phyloP scores from a whole-genome alignment of 2,888 invertebrate genomes.

The Nipponacmea schrenckii region DNA sequence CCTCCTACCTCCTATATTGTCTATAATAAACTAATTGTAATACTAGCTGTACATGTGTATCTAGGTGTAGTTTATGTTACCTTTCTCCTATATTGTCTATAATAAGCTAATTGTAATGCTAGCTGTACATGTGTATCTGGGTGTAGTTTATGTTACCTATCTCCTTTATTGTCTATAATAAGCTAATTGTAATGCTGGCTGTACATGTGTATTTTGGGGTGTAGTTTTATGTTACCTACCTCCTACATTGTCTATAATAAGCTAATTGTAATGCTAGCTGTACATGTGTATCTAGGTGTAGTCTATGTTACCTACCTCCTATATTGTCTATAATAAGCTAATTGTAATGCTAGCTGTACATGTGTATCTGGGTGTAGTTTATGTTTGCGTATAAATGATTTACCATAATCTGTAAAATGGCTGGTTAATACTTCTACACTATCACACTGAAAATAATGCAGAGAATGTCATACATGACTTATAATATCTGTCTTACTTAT shows the following conservation, averaged over 20 bases:
- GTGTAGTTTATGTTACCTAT: constrained; percentile 69
- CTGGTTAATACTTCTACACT: constrained; percentile 65
- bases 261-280: constrained; percentile 40
- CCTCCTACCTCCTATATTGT: no score
- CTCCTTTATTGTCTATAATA: constrained; percentile 71
- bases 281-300: constrained; percentile 74
- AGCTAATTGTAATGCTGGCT: constrained; percentile 41
- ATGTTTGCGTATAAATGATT: constrained; percentile 69
- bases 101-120: constrained; percentile 73
- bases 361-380: constrained; percentile 75
- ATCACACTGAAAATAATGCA: constrained; percentile 44
- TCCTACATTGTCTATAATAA: constrained; percentile 71
- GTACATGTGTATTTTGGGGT: constrained; percentile 74
- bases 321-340: constrained; percentile 73
- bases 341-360: constrained; percentile 74
- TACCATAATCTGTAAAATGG: constrained; percentile 71
- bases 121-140: constrained; percentile 76
- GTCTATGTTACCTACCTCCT: constrained; percentile 65
- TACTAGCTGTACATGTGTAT: no score
- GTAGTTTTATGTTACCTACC: constrained; percentile 68
- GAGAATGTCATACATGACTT: background rate
- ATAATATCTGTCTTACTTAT: background rate
- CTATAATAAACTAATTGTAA: no score
- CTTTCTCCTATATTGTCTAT: constrained; percentile 70
- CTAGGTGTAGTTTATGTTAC: constrained; percentile 11